Percentiles rank a stretch among this genome's conserved stretches.
Conservation (phyloP, 2,113 vertebrate genomes). For the Ellobius talpinus region DNA sequence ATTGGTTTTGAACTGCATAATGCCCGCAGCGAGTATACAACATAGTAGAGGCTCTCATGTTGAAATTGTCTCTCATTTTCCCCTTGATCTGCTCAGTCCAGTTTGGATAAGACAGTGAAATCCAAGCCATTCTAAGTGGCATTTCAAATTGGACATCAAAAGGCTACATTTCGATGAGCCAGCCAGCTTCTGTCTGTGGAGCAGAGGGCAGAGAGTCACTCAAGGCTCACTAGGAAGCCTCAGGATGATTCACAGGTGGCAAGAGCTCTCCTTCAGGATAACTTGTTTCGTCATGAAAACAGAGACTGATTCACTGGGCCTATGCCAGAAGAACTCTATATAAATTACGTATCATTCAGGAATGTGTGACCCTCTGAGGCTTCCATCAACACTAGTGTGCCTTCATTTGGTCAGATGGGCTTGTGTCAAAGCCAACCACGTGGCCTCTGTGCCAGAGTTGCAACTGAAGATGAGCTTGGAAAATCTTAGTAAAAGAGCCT, state of each 20-base stretch:
- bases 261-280: background rate
- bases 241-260: background rate
- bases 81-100: background rate
- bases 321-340: background rate
- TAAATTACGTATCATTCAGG: background rate
- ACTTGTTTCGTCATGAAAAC: background rate
- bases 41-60: background rate
- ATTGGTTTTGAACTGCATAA: conserved; percentile 3
- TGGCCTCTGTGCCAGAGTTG: background rate
- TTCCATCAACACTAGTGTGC: background rate
- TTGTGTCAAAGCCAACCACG: background rate
- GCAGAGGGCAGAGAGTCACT: background rate
- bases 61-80: background rate
- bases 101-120: background rate
- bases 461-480: background rate
- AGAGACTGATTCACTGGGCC: background rate
- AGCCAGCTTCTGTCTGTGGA: background rate
- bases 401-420: background rate
- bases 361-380: background rate
- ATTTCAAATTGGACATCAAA: conserved; percentile 25
- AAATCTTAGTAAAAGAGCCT: conserved; percentile 30
- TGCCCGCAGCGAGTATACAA: background rate
- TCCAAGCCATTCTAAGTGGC: background rate
- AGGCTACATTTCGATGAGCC: background rate
- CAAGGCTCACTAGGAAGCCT: background rate